These are phyloP conservation scores for Mohoua ochrocephala DNA, from an alignment of 2,113 vertebrate genomes.

Conservation along the genomic window DNA sequence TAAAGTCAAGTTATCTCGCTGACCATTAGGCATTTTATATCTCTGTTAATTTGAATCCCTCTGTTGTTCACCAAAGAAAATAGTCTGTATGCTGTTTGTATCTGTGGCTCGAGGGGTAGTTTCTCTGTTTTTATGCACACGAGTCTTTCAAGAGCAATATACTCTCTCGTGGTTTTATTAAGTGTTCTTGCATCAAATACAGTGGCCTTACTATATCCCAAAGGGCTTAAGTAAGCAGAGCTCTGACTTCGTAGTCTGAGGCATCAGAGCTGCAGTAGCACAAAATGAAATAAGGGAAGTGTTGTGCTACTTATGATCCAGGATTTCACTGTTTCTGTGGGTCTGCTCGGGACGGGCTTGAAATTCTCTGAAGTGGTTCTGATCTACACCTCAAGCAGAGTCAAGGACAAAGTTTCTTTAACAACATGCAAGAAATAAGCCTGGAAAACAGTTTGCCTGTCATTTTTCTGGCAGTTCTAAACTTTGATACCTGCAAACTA, in stretches of 20 bases:
- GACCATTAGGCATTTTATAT: background rate
- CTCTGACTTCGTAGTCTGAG: background rate
- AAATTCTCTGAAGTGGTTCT: background rate
- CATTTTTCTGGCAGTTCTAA: background rate
- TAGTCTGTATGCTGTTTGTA: background rate
- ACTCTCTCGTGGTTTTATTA: conserved; percentile 22
- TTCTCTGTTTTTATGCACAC: background rate
- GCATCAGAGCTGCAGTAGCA: background rate
- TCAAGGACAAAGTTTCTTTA: background rate
- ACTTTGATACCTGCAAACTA: background rate
- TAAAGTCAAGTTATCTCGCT: background rate
- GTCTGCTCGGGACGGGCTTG: background rate
- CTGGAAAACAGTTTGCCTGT: background rate
- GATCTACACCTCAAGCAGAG: background rate
- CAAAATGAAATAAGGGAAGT: background rate
- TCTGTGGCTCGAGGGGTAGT: background rate
- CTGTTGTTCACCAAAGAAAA: background rate
- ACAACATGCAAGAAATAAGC: background rate
- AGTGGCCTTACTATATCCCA: background rate
- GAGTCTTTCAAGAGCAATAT: background rate
- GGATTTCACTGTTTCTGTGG: background rate
- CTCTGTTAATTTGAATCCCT: background rate
- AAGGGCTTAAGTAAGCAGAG: background rate
- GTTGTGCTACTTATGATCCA: background rate
- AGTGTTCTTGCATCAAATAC: background rate